These are phyloP conservation scores for Rhyacichthys aspro DNA, from an alignment of 2,797 vertebrate genomes.

Conservation along the genomic window DNA sequence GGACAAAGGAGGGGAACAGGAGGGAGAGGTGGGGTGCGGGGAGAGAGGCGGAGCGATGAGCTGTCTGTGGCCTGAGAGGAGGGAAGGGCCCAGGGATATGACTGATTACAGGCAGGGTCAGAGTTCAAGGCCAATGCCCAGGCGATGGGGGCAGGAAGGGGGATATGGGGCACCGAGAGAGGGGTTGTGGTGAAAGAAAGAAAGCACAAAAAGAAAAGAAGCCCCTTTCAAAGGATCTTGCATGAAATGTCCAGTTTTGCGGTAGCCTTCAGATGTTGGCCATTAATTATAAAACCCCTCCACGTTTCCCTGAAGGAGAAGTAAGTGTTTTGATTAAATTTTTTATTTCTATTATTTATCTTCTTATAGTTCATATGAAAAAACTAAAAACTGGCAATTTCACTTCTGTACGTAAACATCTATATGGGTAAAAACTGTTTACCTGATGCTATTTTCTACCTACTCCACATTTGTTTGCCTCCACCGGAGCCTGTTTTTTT, in stretches of 20 bases:
- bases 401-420: too few species aligned
- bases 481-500: too few species aligned
- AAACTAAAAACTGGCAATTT: neutral
- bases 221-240: conserved; percentile 47
- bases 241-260: conserved; percentile 52
- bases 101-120: conserved; percentile 84
- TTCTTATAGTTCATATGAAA: neutral
- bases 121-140: conserved; percentile 79
- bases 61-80: conserved; percentile 76
- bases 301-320: neutral
- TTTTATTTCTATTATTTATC: too few species aligned
- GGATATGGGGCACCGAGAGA: conserved; percentile 54
- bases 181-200: conserved; percentile 60
- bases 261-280: conserved; percentile 41
- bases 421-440: too few species aligned
- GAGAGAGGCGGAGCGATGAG: conserved; percentile 60
- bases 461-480: too few species aligned
- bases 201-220: conserved; percentile 44
- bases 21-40: conserved; percentile 50
- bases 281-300: conserved; percentile 37
- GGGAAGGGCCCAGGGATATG: conserved; percentile 81
- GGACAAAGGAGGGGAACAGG: conserved; percentile 63
- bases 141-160: conserved; percentile 60
- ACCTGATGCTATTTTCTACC: too few species aligned
- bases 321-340: neutral